Base-by-base conservation (phyloP, 2,113 vertebrate species). In the Oncorhynchus gorbuscha region DNA sequence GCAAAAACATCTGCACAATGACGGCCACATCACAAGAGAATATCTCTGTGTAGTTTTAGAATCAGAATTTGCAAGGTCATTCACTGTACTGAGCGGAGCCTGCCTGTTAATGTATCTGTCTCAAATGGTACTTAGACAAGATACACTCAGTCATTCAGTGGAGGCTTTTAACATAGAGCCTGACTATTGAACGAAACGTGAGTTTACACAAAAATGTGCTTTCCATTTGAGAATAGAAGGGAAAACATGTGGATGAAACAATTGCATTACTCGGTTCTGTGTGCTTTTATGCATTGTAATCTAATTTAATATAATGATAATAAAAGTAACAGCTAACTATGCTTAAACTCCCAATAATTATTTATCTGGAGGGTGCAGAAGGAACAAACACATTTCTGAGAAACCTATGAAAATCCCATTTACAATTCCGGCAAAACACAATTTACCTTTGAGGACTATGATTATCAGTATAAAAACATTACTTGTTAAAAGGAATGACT, bases 1-100 rank as follows among this genome's bases (percentile, higher is more conserved):
- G 92, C 90, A 91, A 86, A 92, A 93, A 94, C 93, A 93, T 90
- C 80, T 79, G 81, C 39, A 45, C 59, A 81, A 55, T 55, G 51
- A 16, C 51, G 16, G 49, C 12, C 49, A 51, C 61, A 12, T 73
- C 72, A 77, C 58, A 75, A 73, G 51, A 55, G 4, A 55, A 30
- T 66, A 55, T 82, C 75, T 77, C 80, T 61, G 13, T 55, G 16
- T 55, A 55, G 51, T 18, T 55, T 5, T 62, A 26, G 58, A 66
- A 77, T 74, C 72, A 80, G 68, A 82, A 77, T 55, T 55, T 55
- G 76, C 85, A 86, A 82, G 83, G 82, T 72, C n/a, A 24, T 62
- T 49, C 49, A 69, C 9, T 45, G 2, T 45, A 45, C 39, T 45
- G 39, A 45, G 39, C 11, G 39, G 8, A 45, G 39, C 39, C 39